Base-by-base conservation (phyloP, 1,140 invertebrate species). In the Luehdorfia chinensis region DNA sequence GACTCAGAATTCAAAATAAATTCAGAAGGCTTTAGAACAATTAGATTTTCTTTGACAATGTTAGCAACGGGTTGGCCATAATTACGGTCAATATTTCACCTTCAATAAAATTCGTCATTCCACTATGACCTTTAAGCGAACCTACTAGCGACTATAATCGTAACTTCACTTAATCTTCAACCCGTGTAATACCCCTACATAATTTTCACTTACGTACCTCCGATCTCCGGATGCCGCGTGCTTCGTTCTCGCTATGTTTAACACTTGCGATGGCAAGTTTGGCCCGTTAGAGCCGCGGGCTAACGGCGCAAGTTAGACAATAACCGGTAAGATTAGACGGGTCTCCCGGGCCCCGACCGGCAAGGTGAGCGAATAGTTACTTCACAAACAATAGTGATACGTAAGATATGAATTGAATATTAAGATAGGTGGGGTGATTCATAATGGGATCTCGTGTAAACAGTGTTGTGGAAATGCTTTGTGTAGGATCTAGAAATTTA, bases 301-400 rank as follows among this genome's bases (percentile, higher is more conserved):
- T 59, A 61, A 70, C 53, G 47, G 50, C 53, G 2, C 49, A 70
- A 66, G 41, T 66, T 66, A 49, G 59, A 61, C 66, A 70, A 66
- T 70, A 66, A 70, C 58, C 49, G 47, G 52, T 31, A 47, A 59
- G 56, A 63, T 63, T 63, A 63, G 52, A 46, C 54, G 47, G 31
- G 13, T 33, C 31, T 33, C 31, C 31, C 13, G 31, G 31, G 31
- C 14, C 31, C 30, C 30, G 5, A 9, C 30, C 39, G 31, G 30
- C 49, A 43, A 50, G 31, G 31, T 33, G 31, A 55, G 34, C 37
- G 47, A 47, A 54, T 47, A 48, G 19, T 19, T 11, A 48, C 27
- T 32, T 21, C n/a, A n/a, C n/a, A n/a, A n/a, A n/a, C n/a, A n/a
- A n/a, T n/a, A n/a, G n/a, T n/a, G 33, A 21, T 19, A 37, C 28